Conservation (phyloP, 2,113 vertebrate species). For the Microtus pennsylvanicus region DNA sequence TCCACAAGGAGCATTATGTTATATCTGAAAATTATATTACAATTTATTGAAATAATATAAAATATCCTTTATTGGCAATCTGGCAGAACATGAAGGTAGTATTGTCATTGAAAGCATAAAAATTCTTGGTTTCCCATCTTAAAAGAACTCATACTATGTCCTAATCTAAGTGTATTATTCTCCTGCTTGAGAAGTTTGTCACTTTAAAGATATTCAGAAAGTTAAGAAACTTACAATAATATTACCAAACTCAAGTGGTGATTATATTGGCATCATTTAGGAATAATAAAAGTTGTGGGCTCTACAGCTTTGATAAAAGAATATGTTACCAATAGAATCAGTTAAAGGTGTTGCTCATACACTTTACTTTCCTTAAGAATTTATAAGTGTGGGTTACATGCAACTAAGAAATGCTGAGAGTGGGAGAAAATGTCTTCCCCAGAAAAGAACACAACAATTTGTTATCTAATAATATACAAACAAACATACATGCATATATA, state of each 20-base stretch:
- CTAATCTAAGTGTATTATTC: conserved; percentile 57
- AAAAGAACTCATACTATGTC: conserved; percentile 79
- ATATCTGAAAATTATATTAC: conserved; percentile 86
- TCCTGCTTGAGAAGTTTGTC: conserved; percentile 63
- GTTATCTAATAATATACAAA: not conserved
- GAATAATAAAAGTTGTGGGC: conserved; percentile 50
- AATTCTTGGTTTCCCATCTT: conserved; percentile 79
- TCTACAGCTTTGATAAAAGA: conserved; percentile 33
- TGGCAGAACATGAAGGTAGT: conserved; percentile 76
- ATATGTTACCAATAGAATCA: not conserved
- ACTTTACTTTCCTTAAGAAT: not conserved
- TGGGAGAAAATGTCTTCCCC: not conserved
- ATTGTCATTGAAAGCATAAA: conserved; percentile 82
- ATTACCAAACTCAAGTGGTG: conserved; percentile 13
- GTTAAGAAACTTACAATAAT: conserved; percentile 59
- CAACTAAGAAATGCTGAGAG: not conserved
- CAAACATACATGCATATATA: too few relatives aligned
- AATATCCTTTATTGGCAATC: conserved; percentile 84
- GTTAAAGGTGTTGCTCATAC: not conserved
- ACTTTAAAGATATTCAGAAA: conserved; percentile 67
- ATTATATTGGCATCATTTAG: conserved; percentile 44
- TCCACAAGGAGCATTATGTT: conserved; percentile 85
- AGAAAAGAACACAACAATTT: not conserved
- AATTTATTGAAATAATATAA: conserved; percentile 86
- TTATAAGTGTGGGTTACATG: not conserved